Evolutionary conservation across 1,140 invertebrate genomes (phyloP).

Genomic region (Chelonus insularis): DNA sequence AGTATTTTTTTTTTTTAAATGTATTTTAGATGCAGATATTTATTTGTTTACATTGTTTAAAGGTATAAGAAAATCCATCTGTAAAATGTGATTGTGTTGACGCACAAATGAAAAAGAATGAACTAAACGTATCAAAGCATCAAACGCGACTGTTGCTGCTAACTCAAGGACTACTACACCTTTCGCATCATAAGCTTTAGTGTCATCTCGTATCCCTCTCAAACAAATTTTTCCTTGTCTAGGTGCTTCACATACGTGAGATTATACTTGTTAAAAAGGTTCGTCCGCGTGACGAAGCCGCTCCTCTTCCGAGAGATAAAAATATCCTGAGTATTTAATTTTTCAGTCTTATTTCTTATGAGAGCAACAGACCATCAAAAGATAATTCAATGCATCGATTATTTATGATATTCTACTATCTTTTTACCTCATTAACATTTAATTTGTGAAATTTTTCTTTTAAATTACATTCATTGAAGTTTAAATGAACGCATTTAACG

Average conservation of each 20-base stretch:
- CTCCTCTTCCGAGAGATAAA: slow-evolving; percentile 28
- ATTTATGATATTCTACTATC: no score
- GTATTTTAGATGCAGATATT: no score
- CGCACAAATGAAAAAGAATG: neutral
- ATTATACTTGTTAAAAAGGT: slow-evolving; percentile 10
- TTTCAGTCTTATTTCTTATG: slow-evolving; percentile 3
- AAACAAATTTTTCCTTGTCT: neutral
- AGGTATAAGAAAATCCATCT: neutral
- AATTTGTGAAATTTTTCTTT: no score
- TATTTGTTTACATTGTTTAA: no score
- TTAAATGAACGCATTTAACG: neutral
- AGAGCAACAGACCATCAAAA: no score
- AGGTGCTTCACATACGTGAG: neutral
- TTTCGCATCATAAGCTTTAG: slow-evolving; percentile 8
- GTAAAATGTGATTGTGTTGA: neutral
- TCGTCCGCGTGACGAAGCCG: slow-evolving; percentile 18
- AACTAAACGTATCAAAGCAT: slow-evolving; percentile 16
- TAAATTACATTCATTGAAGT: slow-evolving; percentile 10
- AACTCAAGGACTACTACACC: slow-evolving; percentile 19
- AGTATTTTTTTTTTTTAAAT: no score
- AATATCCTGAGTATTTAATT: slow-evolving; percentile 7
- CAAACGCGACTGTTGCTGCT: slow-evolving; percentile 1
- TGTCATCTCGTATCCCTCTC: slow-evolving; percentile 22
- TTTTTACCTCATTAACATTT: no score
- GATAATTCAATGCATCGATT: no score